Percentiles rank a stretch among this genome's conserved stretches.
Conservation (phyloP, 1,140 invertebrate genomes). For the Sweltsa coloradensis region DNA sequence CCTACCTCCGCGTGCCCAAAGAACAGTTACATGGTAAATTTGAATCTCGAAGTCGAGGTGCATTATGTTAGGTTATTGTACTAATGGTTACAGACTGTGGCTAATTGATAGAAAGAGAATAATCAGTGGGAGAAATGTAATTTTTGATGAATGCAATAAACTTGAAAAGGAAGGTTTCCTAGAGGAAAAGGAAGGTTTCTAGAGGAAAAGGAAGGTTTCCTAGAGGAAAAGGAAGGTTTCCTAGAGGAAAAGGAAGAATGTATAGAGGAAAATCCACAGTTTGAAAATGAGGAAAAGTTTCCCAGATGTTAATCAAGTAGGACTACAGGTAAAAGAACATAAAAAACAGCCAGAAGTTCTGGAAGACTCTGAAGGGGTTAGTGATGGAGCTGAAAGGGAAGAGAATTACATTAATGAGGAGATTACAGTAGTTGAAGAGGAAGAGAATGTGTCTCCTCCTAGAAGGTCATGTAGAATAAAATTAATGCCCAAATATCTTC, state of each 20-base stretch:
- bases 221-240: background rate
- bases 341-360: too few species aligned
- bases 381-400: too few species aligned
- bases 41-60: background rate
- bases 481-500: background rate
- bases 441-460: too few species aligned
- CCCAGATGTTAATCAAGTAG: background rate
- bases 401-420: too few species aligned
- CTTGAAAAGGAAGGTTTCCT: background rate
- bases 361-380: too few species aligned
- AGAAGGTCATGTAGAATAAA: too few species aligned
- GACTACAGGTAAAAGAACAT: background rate
- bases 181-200: background rate
- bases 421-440: too few species aligned
- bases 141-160: background rate
- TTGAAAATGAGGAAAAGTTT: too few species aligned
- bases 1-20: background rate
- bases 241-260: background rate
- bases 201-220: background rate
- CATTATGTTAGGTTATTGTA: slow-evolving; percentile 1
- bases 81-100: background rate
- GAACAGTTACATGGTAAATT: background rate
- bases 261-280: too few species aligned
- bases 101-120: background rate
- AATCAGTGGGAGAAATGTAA: background rate